phyloP scores from a whole-genome alignment of 2,888 invertebrate genomes.

The Heliconius sara region DNA sequence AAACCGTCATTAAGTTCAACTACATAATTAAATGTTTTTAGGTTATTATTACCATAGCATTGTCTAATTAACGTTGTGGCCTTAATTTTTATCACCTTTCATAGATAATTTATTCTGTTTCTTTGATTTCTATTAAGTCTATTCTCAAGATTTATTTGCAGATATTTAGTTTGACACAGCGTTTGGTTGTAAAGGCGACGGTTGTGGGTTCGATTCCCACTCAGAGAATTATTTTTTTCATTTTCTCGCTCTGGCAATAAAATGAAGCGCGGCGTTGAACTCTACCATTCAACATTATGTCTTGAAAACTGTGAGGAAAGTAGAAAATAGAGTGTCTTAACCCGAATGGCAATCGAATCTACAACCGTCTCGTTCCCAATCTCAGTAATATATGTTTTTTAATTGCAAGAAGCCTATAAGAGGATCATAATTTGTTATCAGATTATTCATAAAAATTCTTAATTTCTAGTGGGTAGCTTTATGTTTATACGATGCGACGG shows the following conservation, averaged over 20 bases:
- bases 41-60: slow-evolving; percentile 11
- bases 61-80: slow-evolving; percentile 14
- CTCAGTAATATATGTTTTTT: no score
- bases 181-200: not conserved
- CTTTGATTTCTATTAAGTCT: not conserved
- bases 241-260: not conserved
- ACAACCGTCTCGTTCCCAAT: no score
- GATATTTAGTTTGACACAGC: not conserved
- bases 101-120: slow-evolving; percentile 15
- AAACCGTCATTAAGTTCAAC: not conserved
- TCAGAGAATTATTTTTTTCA: no score
- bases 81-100: slow-evolving; percentile 1
- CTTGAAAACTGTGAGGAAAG: no score
- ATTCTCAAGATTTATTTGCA: not conserved
- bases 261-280: not conserved
- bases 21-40: slow-evolving; percentile 12
- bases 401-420: no score
- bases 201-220: no score
- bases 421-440: no score
- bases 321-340: no score
- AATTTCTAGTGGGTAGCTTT: no score
- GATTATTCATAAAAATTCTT: no score
- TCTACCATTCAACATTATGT: not conserved
- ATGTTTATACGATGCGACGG: no score
- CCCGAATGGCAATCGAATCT: no score